Evolutionary conservation across 2,797 vertebrate genomes (phyloP).

Genomic region (Microchirus variegatus): DNA sequence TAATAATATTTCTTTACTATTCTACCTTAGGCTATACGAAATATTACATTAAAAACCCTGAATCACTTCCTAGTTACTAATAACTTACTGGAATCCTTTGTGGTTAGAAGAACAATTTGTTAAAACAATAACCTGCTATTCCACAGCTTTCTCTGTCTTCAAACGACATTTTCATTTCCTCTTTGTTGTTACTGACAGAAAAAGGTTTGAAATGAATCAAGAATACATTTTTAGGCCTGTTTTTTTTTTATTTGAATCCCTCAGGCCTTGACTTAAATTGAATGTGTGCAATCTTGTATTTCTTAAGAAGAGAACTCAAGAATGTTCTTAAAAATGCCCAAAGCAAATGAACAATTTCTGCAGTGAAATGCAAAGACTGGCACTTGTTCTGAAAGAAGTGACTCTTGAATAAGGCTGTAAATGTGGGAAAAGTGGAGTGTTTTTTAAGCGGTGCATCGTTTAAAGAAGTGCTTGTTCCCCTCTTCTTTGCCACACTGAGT

Average conservation of each 20-base stretch:
- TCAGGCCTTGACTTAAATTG: too few species aligned
- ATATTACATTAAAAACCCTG: slow-evolving; percentile 1
- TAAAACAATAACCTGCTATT: not conserved
- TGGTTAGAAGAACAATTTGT: slow-evolving; percentile 7
- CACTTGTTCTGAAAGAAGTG: not conserved
- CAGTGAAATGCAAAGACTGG: not conserved
- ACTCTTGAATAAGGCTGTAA: too few species aligned
- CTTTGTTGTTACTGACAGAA: not conserved
- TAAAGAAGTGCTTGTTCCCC: not conserved
- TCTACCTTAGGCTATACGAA: not conserved
- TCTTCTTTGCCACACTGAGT: not conserved
- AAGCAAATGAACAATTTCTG: not conserved
- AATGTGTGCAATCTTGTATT: too few species aligned
- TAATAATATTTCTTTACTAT: slow-evolving; percentile 2
- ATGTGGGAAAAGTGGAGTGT: too few species aligned
- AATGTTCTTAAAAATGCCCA: slow-evolving; percentile 1
- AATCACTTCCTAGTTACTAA: slow-evolving; percentile 14
- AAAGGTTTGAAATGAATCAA: not conserved
- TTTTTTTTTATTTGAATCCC: too few species aligned
- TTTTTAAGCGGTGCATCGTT: not conserved
- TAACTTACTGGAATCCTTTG: not conserved
- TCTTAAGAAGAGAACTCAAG: too few species aligned
- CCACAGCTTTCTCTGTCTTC: not conserved
- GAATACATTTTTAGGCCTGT: not conserved
- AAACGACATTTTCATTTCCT: not conserved